Conservation (phyloP, 2,888 invertebrate genomes). For the Heliothis peltigera region DNA sequence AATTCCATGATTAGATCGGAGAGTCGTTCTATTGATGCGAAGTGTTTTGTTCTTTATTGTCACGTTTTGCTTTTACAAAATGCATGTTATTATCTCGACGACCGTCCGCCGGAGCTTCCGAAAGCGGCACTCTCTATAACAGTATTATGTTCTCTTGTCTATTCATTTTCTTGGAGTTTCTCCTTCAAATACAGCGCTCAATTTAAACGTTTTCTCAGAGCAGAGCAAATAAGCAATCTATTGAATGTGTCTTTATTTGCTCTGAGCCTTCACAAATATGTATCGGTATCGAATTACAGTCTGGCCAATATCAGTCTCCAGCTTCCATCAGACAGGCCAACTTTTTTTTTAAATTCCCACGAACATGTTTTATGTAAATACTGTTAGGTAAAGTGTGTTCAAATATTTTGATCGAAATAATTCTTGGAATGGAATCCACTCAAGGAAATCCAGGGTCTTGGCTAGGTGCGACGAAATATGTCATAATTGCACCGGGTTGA, state of each 20-base stretch:
- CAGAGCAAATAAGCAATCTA: conserved; percentile 18
- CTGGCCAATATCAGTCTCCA: conserved; percentile 50
- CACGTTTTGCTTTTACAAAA: conserved; percentile 16
- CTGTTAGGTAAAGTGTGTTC: conserved; percentile 32
- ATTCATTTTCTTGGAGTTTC: conserved; percentile 1
- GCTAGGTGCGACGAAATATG: conserved; percentile 24
- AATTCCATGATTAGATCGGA: conserved; percentile 49
- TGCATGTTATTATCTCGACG: conserved; percentile 3
- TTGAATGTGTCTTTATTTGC: conserved; percentile 42
- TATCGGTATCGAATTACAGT: conserved; percentile 44
- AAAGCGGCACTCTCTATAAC: conserved; percentile 1
- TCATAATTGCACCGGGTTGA: conserved; percentile 10
- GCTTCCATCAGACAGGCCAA: conserved; percentile 28
- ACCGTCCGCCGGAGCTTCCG: background rate
- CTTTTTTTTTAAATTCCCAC: conserved; percentile 30
- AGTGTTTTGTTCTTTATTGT: conserved; percentile 31
- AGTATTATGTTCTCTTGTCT: background rate
- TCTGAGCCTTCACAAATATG: conserved; percentile 36
- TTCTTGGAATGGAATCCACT: background rate
- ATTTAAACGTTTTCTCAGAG: conserved; percentile 16
- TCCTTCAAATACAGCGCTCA: conserved; percentile 6
- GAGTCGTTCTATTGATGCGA: conserved; percentile 19
- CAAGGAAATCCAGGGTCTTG: conserved; percentile 9
- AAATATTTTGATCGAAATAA: conserved; percentile 17
- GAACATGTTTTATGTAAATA: conserved; percentile 39